These are phyloP conservation scores for Luscinia luscinia DNA, from an alignment of 2,797 vertebrate species.

Conservation along the genomic window DNA sequence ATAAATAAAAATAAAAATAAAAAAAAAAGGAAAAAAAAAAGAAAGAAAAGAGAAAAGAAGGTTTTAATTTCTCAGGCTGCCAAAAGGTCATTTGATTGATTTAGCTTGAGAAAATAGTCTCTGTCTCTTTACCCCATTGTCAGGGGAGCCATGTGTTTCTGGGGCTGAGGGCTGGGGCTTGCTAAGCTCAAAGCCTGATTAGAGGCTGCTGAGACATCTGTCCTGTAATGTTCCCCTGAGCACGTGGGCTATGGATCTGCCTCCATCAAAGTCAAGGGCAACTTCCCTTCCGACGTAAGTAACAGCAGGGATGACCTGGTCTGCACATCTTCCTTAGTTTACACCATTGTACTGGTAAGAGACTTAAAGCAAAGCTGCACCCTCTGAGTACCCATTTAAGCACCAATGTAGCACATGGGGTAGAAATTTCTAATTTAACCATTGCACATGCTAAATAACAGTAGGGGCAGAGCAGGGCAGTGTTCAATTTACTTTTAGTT, in stretches of 20 bases:
- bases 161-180: background rate
- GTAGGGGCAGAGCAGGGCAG: background rate
- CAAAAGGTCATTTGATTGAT: background rate
- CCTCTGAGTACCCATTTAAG: background rate
- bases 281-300: background rate
- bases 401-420: rapidly evolving
- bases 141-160: background rate
- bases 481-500: background rate
- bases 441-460: background rate
- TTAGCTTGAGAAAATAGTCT: background rate
- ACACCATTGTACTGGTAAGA: background rate
- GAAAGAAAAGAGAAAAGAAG: rapidly evolving
- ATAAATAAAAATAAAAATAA: background rate
- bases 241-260: background rate
- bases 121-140: background rate
- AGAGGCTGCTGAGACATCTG: background rate
- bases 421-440: background rate
- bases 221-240: background rate
- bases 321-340: background rate
- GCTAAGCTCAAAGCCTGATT: background rate
- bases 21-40: no score
- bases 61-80: background rate
- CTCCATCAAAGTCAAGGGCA: background rate
- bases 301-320: background rate
- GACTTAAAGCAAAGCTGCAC: background rate